These are phyloP conservation scores for Tamias sibiricus DNA, from an alignment of 2,113 vertebrate genomes.

Conservation along the genomic window DNA sequence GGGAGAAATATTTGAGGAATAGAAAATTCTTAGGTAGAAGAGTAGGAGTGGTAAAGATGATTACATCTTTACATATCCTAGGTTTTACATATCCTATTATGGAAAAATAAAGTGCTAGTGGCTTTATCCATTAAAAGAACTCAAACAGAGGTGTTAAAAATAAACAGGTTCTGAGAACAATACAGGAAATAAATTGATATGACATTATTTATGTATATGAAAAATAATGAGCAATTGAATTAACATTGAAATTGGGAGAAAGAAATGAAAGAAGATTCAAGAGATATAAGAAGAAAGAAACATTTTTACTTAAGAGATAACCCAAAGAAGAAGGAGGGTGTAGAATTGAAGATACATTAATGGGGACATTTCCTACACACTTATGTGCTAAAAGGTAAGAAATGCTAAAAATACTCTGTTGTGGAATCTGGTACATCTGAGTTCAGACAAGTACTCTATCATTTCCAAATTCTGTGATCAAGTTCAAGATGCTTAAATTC, in stretches of 20 bases:
- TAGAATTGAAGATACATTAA: background rate
- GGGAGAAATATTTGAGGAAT: background rate
- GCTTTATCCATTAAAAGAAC: background rate
- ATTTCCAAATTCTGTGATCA: background rate
- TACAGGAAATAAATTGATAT: background rate
- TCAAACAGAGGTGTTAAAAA: background rate
- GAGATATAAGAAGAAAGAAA: background rate
- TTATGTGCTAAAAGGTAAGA: background rate
- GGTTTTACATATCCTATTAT: background rate
- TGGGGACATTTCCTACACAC: background rate
- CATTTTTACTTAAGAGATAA: background rate
- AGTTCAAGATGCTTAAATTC: background rate
- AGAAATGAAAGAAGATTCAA: background rate
- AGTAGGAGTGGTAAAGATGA: background rate
- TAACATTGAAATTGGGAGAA: background rate
- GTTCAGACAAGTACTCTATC: background rate
- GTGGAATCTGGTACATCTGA: background rate
- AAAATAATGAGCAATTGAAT: conserved; percentile 5
- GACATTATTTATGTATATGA: background rate
- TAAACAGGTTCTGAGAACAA: background rate
- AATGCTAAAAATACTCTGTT: background rate
- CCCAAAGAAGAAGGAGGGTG: background rate
- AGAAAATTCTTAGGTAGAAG: background rate
- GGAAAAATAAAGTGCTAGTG: background rate
- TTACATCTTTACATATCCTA: background rate